phyloP scores from a whole-genome alignment of 92 coral and sea anemone genomes.

The Scolanthus callimorphus region DNA sequence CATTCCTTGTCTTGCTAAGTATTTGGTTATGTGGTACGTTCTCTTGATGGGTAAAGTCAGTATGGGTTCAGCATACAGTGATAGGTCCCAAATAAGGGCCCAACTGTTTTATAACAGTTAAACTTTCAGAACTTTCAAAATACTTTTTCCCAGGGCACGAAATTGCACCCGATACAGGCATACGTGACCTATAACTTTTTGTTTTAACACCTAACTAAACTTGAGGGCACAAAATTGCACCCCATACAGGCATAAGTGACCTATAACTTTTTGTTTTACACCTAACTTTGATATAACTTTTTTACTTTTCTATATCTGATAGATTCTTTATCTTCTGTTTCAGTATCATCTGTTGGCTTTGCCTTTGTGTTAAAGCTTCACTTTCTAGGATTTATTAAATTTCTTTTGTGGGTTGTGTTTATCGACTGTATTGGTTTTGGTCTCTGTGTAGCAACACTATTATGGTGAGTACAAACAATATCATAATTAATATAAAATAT shows the following conservation, averaged over 20 bases:
- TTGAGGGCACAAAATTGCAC: too few relatives aligned
- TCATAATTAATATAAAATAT: too few relatives aligned
- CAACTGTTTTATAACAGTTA: neutral
- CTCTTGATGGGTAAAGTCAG: neutral
- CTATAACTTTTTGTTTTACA: too few relatives aligned
- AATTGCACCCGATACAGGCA: too few relatives aligned
- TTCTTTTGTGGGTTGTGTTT: constrained; percentile 94
- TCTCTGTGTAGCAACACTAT: constrained; percentile 68
- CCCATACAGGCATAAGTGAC: too few relatives aligned
- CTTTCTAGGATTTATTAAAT: constrained; percentile 92
- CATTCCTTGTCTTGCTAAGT: constrained; percentile 92
- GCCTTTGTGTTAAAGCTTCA: constrained; percentile 83
- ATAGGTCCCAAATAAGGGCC: neutral
- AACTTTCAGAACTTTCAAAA: too few relatives aligned
- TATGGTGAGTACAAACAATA: constrained; percentile 98
- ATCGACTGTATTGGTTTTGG: constrained; percentile 99
- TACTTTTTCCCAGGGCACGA: too few relatives aligned
- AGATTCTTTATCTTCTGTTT: constrained; percentile 11
- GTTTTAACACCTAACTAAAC: too few relatives aligned
- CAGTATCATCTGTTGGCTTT: constrained; percentile 95
- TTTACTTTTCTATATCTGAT: too few relatives aligned
- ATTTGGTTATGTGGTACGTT: constrained; percentile 93
- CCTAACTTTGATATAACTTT: too few relatives aligned
- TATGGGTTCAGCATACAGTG: neutral
- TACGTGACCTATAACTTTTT: too few relatives aligned